Conservation (phyloP, 2,888 invertebrate species). For the Eutolmus rufibarbis region DNA sequence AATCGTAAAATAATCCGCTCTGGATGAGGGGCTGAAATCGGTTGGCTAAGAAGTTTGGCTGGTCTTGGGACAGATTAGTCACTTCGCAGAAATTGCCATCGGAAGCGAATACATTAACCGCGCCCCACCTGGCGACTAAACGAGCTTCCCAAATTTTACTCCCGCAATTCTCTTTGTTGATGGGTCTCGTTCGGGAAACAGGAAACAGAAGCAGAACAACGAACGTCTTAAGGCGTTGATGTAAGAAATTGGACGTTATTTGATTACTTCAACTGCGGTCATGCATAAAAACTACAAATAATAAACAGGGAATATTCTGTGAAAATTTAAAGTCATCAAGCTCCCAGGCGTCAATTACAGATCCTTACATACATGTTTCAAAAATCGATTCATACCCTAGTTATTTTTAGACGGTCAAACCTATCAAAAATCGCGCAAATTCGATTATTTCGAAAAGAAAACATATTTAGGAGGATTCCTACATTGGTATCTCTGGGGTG, state of each 20-base stretch:
- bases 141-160: neutral
- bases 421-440: no score
- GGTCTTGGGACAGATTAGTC: neutral
- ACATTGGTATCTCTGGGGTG: no score
- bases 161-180: neutral
- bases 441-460: no score
- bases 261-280: neutral
- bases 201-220: no score
- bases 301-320: no score
- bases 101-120: neutral
- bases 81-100: neutral
- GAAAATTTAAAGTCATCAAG: no score
- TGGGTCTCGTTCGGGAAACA: neutral
- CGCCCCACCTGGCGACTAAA: neutral
- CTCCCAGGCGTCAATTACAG: no score
- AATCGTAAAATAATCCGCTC: conserved; percentile 25
- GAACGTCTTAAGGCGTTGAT: neutral
- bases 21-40: neutral
- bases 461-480: no score
- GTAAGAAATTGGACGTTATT: neutral
- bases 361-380: no score
- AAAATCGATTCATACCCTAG: no score
- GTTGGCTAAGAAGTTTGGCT: neutral
- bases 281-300: no score
- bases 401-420: no score